Conservation (phyloP, 30 jellyfish, hydroid and myxozoan species). For the Turritopsis dohrnii region DNA sequence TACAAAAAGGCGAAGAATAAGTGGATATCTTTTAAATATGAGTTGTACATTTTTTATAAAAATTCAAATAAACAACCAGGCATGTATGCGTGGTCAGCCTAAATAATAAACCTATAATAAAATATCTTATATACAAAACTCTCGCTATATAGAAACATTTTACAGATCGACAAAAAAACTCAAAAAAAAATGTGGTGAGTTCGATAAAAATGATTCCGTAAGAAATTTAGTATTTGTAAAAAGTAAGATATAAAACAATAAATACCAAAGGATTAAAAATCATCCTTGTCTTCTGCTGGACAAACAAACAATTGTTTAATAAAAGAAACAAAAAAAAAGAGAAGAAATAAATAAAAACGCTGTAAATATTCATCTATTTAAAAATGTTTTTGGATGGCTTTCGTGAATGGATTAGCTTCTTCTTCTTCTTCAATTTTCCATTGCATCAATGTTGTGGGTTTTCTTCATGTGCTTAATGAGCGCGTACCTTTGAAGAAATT, state of each 20-base stretch:
- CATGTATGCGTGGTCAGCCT: not conserved
- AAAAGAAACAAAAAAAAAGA: not conserved
- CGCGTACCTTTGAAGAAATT: conserved; percentile 93
- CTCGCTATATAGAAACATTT: not conserved
- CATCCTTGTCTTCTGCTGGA: not conserved
- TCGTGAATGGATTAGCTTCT: not conserved
- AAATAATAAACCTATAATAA: not conserved
- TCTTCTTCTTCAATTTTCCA: conserved; percentile 36
- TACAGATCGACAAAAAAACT: not conserved
- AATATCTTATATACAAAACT: not conserved
- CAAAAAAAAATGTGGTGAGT: too few species aligned
- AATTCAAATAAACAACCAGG: not conserved
- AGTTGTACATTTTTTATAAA: not conserved
- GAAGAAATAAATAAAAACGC: not conserved
- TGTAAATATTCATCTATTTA: too few species aligned
- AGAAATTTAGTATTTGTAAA: too few species aligned
- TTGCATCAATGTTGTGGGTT: conserved; percentile 86
- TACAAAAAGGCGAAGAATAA: not conserved
- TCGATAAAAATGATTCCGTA: not conserved
- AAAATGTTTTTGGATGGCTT: not conserved
- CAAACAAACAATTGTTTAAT: not conserved
- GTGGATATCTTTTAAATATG: not conserved
- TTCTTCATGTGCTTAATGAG: conserved; percentile 91
- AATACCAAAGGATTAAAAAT: not conserved
- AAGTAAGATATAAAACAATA: not conserved